A percentile compares a stretch with the other conserved stretches of the same genome.
Evolutionary conservation across 1,140 invertebrate species (phyloP).

Genomic region (Neodiprion pinetum): DNA sequence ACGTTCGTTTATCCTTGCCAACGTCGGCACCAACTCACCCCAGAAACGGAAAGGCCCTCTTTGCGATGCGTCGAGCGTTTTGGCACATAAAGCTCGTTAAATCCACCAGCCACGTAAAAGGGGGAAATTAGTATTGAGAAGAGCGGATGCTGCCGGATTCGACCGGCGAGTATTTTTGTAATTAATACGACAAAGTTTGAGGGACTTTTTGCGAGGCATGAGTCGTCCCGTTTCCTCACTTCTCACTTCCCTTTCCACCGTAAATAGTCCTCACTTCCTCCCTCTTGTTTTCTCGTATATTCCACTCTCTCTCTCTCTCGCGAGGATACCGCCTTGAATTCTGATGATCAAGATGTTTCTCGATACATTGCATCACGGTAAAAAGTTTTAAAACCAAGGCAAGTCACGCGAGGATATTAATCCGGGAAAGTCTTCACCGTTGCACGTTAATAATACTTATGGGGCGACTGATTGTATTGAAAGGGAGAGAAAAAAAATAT

Average conservation of each 20-base stretch:
- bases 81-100: constrained; percentile 7
- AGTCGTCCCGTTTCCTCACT: constrained; percentile 3
- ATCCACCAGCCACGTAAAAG: not conserved
- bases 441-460: not conserved
- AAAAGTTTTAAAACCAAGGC: not conserved
- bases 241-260: not conserved
- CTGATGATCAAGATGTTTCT: not conserved
- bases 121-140: constrained; percentile 1
- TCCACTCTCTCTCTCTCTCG: not conserved
- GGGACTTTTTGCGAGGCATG: not conserved
- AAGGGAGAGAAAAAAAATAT: not conserved
- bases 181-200: constrained; percentile 1
- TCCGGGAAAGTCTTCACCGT: not conserved
- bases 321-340: not conserved
- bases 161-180: constrained; percentile 3
- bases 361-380: not conserved
- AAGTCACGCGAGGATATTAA: not conserved
- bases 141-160: not conserved
- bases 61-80: constrained; percentile 4
- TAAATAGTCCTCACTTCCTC: too few species aligned
- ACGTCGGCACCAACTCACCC: constrained; percentile 1
- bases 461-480: not conserved
- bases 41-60: not conserved
- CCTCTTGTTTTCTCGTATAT: not conserved
- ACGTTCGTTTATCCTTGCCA: not conserved